Conservation (phyloP, 2,888 invertebrate genomes). For the Branchipolynoe longqiensis region DNA sequence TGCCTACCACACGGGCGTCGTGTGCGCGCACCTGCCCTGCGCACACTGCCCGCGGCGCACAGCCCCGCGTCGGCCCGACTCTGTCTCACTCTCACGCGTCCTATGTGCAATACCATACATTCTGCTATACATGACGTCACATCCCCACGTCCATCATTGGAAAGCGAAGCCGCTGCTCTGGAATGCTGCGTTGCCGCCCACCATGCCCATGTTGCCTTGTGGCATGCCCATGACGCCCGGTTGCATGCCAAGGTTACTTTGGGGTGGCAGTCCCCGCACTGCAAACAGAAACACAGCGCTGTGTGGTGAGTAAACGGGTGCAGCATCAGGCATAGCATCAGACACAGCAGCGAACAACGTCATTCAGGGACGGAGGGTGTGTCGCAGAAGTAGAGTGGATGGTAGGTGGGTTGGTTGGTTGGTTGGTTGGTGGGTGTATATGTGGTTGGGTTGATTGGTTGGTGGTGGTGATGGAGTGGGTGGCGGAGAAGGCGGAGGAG, state of each 20-base stretch:
- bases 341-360: too few relatives aligned
- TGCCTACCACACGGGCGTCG: neutral
- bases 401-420: too few relatives aligned
- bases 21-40: neutral
- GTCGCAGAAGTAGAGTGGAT: too few relatives aligned
- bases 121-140: neutral
- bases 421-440: too few relatives aligned
- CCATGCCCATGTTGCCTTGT: constrained; percentile 40
- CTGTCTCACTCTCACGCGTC: neutral
- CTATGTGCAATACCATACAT: neutral
- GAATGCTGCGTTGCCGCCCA: constrained; percentile 6
- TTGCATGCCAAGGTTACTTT: constrained; percentile 43
- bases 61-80: neutral
- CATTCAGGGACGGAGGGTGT: too few relatives aligned
- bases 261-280: constrained; percentile 34
- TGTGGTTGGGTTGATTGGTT: too few relatives aligned
- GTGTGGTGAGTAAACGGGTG: too few relatives aligned
- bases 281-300: too few relatives aligned
- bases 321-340: too few relatives aligned
- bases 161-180: constrained; percentile 35
- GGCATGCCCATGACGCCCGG: constrained; percentile 52
- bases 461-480: too few relatives aligned
- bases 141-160: constrained; percentile 6
- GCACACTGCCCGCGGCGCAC: neutral
- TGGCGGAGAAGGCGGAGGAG: too few relatives aligned